These are phyloP conservation scores for Xestia rhomboidea DNA, from an alignment of 2,888 invertebrate species.

Conservation along the genomic window DNA sequence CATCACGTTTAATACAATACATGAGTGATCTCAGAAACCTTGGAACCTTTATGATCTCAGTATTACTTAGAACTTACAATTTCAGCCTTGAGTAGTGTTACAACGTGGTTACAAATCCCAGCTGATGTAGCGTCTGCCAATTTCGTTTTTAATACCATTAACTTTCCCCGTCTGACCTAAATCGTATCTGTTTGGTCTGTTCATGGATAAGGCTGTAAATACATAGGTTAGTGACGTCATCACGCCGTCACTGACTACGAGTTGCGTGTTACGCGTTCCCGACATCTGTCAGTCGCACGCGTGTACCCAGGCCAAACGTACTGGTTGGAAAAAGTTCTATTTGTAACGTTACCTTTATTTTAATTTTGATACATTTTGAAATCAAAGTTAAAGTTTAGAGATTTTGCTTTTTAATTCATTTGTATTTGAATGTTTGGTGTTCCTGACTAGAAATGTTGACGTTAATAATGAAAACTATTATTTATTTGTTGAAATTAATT, in stretches of 20 bases:
- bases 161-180: conserved; percentile 62
- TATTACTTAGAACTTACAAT: conserved; percentile 47
- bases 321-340: conserved; percentile 58
- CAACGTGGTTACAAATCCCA: no score
- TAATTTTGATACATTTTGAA: conserved; percentile 19
- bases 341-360: conserved; percentile 19
- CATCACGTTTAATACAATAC: conserved; percentile 38
- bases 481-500: neutral
- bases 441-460: neutral
- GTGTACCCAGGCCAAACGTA: conserved; percentile 70
- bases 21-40: conserved; percentile 51
- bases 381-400: neutral
- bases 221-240: conserved; percentile 79
- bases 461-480: conserved; percentile 13
- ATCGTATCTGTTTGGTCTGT: conserved; percentile 53
- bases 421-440: conserved; percentile 17
- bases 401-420: conserved; percentile 3
- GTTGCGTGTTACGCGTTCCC: conserved; percentile 74
- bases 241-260: conserved; percentile 76
- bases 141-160: conserved; percentile 52
- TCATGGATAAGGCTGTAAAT: conserved; percentile 69
- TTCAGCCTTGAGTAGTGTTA: conserved; percentile 56
- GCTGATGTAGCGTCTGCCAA: conserved; percentile 47
- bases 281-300: conserved; percentile 75
- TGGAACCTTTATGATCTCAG: conserved; percentile 51